Evolutionary conservation across 2,113 vertebrate species (phyloP), one percentile per base, ranked within the genome.

Genomic region (Taurulus bubalis): DNA sequence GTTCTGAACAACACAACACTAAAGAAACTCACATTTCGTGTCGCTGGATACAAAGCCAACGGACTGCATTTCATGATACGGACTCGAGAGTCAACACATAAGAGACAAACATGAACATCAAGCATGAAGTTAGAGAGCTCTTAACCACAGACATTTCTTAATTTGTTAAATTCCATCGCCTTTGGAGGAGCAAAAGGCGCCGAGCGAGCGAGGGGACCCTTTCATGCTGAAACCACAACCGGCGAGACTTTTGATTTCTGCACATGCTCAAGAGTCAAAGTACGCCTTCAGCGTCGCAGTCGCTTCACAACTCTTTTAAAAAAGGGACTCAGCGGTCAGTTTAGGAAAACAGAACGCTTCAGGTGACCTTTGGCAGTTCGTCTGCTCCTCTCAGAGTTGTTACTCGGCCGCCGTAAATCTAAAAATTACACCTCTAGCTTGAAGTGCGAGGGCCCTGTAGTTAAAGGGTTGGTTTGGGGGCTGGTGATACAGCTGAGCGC

Each of bases 401-500:
- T 79, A 84, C 85, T 84, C 72, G 26, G 22, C 3, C 1, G 1
- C 62, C 24, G 11, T 88, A 87, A 92, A 89, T 90, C 85, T 77
- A 80, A 63, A 82, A 90, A 90, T 30, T 80, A 84, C 90, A 89
- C 79, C 83, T 90, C 65, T 49, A 20, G 81, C 84, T 82, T 80
- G n/a, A 80, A 77, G 86, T 28, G 76, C 71, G 12, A 2, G 30
- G 65, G 36, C 62, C 68, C 83, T 90, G 80, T 82, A 87, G 83
- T 93, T 90, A 92, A 84, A 87, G 77, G 76, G 82, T 77, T 70
- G 24, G 68, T 83, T 77, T 49, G 14, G 85, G 77, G 80, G 79
- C 77, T 84, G 76, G 70, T 62, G 72, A 82, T 79, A 32, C 87
- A 94, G 92, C 88, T 90, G 86, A 91, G 84, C 77, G 81, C 67